Conservation (phyloP, 2,888 invertebrate genomes). For the Julus scanicus region DNA sequence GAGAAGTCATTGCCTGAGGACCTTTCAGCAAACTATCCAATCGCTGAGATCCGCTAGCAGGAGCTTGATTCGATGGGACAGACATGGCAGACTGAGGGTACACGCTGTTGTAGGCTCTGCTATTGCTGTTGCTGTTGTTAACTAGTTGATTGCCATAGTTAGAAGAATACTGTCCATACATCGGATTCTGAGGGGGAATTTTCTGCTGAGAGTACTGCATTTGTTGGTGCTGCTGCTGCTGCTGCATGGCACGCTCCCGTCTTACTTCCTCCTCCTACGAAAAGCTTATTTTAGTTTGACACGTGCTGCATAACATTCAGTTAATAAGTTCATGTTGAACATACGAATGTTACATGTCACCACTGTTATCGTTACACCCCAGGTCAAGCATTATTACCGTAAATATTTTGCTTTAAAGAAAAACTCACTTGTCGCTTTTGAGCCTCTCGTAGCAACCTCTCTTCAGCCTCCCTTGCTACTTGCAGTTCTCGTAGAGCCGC, state of each 20-base stretch:
- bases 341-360: no score
- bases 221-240: slow-evolving; percentile 56
- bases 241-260: slow-evolving; percentile 60
- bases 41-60: slow-evolving; percentile 56
- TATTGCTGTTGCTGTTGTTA: not conserved
- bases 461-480: slow-evolving; percentile 67
- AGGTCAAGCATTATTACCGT: no score
- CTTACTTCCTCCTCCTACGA: slow-evolving; percentile 62
- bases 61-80: not conserved
- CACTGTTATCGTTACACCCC: no score
- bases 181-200: slow-evolving; percentile 41
- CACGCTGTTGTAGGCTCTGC: slow-evolving; percentile 35
- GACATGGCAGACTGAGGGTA: slow-evolving; percentile 41
- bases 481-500: slow-evolving; percentile 64
- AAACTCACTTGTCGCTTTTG: slow-evolving; percentile 65
- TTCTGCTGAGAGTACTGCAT: slow-evolving; percentile 54
- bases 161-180: slow-evolving; percentile 47
- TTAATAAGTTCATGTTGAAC: no score
- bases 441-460: slow-evolving; percentile 66
- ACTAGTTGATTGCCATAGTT: slow-evolving; percentile 25
- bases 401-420: not conserved
- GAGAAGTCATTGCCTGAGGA: not conserved
- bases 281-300: slow-evolving; percentile 4
- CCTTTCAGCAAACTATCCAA: slow-evolving; percentile 56
- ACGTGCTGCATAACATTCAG: not conserved